These are phyloP conservation scores for Carduelis carduelis DNA, from an alignment of 2,797 vertebrate species.

Conservation along the genomic window DNA sequence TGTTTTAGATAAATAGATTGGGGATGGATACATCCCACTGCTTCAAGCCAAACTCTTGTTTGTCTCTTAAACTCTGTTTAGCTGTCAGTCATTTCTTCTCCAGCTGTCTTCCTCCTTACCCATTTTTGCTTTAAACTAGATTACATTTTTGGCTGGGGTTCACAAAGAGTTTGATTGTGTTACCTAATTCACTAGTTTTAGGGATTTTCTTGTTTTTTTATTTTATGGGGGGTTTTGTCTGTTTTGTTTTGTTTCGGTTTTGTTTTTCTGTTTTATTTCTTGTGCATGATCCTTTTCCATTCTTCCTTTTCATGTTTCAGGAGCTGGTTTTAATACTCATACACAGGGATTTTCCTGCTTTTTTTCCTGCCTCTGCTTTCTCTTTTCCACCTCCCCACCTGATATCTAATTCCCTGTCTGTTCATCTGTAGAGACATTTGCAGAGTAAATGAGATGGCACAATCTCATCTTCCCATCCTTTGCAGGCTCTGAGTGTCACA, in stretches of 20 bases:
- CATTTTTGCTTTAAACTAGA: background rate
- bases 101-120: background rate
- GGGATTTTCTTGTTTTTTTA: rapidly evolving
- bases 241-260: too few species aligned
- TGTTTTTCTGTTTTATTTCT: background rate
- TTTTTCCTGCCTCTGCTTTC: background rate
- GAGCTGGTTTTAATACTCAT: background rate
- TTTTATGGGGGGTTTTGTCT: background rate
- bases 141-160: background rate
- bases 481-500: background rate
- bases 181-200: background rate
- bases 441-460: background rate
- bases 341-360: background rate
- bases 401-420: background rate
- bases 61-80: background rate
- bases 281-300: background rate
- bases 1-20: background rate
- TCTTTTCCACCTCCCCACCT: background rate
- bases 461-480: background rate
- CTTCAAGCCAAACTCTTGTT: background rate
- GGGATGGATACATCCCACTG: background rate
- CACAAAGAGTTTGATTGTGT: background rate
- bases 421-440: background rate
- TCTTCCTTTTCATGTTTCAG: background rate
- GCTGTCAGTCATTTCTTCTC: background rate